Conservation (phyloP, 2,113 vertebrate genomes). For the Struthio camelus region DNA sequence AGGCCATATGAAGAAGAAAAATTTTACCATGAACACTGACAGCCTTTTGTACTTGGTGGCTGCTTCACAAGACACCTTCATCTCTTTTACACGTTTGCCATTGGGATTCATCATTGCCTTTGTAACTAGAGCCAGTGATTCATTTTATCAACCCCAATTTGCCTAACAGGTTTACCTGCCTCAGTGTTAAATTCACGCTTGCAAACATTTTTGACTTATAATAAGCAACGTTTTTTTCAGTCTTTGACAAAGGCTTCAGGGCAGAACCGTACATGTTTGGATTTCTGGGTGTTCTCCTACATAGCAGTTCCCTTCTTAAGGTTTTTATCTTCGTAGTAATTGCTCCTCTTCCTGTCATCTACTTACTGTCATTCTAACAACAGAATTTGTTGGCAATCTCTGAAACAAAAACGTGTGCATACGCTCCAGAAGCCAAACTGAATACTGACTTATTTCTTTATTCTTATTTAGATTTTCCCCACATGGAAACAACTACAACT, state of each 20-base stretch:
- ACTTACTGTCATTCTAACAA: too few relatives aligned
- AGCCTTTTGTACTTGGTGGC: background rate
- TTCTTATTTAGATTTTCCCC: background rate
- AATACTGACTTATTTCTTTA: background rate
- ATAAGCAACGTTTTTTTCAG: background rate
- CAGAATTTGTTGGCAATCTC: background rate
- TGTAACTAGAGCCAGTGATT: background rate
- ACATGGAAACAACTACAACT: background rate
- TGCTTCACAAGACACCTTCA: background rate
- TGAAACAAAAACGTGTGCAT: background rate
- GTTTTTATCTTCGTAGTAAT: background rate
- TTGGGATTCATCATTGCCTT: background rate
- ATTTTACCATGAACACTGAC: rapidly evolving
- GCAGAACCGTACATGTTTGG: background rate
- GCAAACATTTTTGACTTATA: background rate
- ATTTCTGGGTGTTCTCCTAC: background rate
- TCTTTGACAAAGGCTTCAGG: background rate
- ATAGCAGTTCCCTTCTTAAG: background rate
- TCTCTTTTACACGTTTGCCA: background rate
- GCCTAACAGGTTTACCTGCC: background rate
- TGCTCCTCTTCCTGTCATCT: background rate
- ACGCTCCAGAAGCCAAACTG: background rate
- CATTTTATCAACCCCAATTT: background rate
- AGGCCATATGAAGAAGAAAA: background rate
- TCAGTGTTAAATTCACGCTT: background rate